Evolutionary conservation across 1,140 invertebrate genomes (phyloP).

Genomic region (Monochamus saltuarius): DNA sequence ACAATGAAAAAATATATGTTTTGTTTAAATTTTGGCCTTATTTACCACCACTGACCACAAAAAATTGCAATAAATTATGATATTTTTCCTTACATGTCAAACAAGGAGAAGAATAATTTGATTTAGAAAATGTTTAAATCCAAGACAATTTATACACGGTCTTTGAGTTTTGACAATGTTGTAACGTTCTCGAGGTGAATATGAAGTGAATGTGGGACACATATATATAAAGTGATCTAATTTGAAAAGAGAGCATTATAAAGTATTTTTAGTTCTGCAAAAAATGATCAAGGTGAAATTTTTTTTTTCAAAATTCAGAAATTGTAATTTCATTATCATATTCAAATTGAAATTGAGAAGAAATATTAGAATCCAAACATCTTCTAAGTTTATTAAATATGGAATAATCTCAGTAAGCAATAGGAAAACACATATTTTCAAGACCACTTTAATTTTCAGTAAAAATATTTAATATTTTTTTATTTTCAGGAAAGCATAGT

Average conservation of each 20-base stretch:
- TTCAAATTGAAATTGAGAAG: background rate
- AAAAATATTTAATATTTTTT: constrained; percentile 1
- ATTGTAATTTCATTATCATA: background rate
- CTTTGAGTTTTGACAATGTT: background rate
- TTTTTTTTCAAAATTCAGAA: no score
- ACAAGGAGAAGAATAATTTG: background rate
- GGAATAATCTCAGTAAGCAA: constrained; percentile 1
- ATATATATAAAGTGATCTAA: no score
- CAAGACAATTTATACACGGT: constrained; percentile 13
- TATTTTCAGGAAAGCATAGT: background rate
- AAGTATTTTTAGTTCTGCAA: no score
- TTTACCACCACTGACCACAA: no score
- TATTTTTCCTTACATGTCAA: constrained; percentile 5
- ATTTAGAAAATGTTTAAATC: constrained; percentile 1
- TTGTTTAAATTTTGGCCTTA: no score
- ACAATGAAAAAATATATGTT: no score
- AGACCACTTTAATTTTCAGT: constrained; percentile 1
- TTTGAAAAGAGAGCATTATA: no score
- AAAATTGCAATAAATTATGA: constrained; percentile 11
- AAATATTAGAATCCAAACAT: background rate
- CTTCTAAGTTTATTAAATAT: constrained; percentile 1
- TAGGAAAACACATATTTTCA: constrained; percentile 2
- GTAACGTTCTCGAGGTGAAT: no score
- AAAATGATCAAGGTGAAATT: no score
- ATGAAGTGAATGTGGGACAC: no score